Conservation (phyloP, 2,113 vertebrate genomes). For the Eretmochelys imbricata region DNA sequence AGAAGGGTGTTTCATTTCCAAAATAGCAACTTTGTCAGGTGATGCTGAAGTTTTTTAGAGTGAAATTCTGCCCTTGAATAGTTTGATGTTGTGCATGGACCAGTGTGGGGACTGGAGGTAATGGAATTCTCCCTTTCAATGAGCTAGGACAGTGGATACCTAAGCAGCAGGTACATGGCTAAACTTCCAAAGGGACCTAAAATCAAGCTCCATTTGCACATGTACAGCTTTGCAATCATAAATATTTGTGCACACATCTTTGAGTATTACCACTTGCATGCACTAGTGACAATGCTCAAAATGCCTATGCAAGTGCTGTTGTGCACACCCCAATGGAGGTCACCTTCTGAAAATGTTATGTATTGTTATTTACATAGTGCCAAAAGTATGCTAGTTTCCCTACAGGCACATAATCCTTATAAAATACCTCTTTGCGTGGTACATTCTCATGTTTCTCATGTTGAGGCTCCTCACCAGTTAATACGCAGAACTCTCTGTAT, state of each 20-base stretch:
- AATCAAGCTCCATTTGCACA: accelerated
- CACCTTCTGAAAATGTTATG: not conserved
- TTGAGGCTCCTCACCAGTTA: not conserved
- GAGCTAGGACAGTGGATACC: not conserved
- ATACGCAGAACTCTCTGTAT: not conserved
- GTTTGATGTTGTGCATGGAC: not conserved
- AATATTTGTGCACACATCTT: accelerated
- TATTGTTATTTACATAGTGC: not conserved
- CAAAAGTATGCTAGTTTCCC: not conserved
- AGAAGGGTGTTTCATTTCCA: conserved; percentile 15
- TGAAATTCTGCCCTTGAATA: conserved; percentile 23
- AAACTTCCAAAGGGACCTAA: not conserved
- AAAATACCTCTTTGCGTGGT: not conserved
- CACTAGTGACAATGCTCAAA: not conserved
- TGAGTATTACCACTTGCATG: accelerated
- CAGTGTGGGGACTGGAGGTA: not conserved
- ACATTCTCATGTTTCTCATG: conserved; percentile 15
- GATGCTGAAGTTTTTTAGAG: conserved; percentile 14
- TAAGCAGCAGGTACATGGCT: not conserved
- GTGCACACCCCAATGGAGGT: accelerated
- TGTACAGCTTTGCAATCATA: not conserved
- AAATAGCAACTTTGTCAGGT: not conserved
- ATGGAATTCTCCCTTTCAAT: not conserved
- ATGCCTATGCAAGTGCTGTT: not conserved
- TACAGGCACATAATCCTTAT: not conserved